Conservation (phyloP, 2,113 vertebrate genomes). For the Pteropus alecto region DNA sequence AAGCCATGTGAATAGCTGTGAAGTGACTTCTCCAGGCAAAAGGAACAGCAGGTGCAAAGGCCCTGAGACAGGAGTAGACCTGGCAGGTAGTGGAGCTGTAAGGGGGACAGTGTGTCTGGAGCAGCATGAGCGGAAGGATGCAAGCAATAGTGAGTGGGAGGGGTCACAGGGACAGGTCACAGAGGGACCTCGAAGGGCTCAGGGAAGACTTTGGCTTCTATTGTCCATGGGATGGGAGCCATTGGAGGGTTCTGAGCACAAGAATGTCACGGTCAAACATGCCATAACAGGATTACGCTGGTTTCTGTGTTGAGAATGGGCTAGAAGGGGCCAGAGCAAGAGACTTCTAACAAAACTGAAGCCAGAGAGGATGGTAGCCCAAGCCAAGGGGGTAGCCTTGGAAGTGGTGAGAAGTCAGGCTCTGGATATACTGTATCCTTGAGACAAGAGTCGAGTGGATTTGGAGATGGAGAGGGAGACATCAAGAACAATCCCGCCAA, state of each 20-base stretch:
- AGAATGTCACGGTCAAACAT: not conserved
- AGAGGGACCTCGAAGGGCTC: rapidly evolving
- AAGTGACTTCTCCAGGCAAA: not conserved
- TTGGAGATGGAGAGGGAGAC: not conserved
- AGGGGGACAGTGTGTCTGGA: not conserved
- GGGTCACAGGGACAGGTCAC: not conserved
- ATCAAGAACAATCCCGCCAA: not conserved
- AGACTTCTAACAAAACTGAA: not conserved
- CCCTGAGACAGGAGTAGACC: not conserved
- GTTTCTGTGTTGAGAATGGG: not conserved
- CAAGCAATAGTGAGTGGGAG: not conserved
- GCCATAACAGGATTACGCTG: not conserved
- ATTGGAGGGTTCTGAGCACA: not conserved
- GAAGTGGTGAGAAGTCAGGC: not conserved
- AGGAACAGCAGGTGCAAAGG: not conserved
- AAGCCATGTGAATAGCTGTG: not conserved
- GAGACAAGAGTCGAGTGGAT: not conserved
- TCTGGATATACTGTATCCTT: not conserved
- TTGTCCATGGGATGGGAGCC: not conserved
- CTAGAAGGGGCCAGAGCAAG: not conserved
- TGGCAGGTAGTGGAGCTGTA: not conserved
- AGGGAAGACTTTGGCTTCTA: not conserved
- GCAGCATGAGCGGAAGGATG: too few species aligned
- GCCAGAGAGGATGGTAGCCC: not conserved
- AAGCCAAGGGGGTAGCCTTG: not conserved